A percentile compares a stretch with the other conserved stretches of the same genome.
These are phyloP conservation scores for Diachrysia chrysitis DNA, from an alignment of 2,888 invertebrate genomes.

Conservation along the genomic window DNA sequence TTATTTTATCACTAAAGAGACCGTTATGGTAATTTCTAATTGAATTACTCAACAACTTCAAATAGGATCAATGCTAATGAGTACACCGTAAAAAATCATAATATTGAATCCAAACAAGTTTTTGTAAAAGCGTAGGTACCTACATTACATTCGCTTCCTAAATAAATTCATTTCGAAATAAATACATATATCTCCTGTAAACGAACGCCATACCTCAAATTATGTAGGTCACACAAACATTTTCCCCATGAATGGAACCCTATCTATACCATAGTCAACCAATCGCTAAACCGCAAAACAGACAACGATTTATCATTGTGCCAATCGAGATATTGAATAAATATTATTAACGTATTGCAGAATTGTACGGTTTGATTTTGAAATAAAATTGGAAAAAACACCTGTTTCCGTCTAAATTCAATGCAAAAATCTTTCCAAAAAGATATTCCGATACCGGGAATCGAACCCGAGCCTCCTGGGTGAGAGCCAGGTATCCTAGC, in stretches of 20 bases:
- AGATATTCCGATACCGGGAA: slow-evolving; percentile 88
- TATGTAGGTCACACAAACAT: neutral
- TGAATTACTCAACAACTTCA: too few species aligned
- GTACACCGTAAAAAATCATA: too few species aligned
- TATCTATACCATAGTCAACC: neutral
- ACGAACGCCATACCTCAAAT: neutral
- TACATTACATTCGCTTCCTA: too few species aligned
- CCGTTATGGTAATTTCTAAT: too few species aligned
- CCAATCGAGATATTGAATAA: slow-evolving; percentile 5
- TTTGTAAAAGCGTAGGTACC: too few species aligned
- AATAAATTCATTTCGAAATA: neutral
- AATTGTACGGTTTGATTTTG: neutral
- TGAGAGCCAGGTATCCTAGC: slow-evolving; percentile 93
- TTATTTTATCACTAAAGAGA: too few species aligned
- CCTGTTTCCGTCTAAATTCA: too few species aligned
- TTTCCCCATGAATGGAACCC: neutral
- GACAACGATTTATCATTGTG: neutral
- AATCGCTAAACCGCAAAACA: slow-evolving; percentile 1
- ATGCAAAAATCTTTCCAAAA: too few species aligned
- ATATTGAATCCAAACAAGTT: too few species aligned
- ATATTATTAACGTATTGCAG: neutral
- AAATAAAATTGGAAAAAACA: neutral
- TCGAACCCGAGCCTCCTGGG: slow-evolving; percentile 91
- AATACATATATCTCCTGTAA: neutral
- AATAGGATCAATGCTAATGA: too few species aligned